phyloP scores from a whole-genome alignment of 2,113 vertebrate species.

The human (Homo sapiens) region GRCh38 chr20:15021501-15022000 shows the following conservation, averaged over 20 bases:
- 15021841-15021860: not conserved
- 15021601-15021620: too few species aligned
- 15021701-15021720: not conserved
- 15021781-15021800: not conserved
- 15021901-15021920: not conserved
- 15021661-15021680: not conserved
- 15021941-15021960: not conserved
- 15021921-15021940: too few species aligned
- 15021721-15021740: not conserved
- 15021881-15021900: not conserved
- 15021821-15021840: not conserved
- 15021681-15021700: not conserved
- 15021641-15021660: too few species aligned
- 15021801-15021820: not conserved
- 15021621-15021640: too few species aligned
- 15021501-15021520: too few species aligned
- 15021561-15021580: too few species aligned
- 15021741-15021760: not conserved
- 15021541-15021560: too few species aligned
- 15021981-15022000: not conserved
- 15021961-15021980: not conserved
- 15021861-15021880: not conserved
- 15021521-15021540: fast-evolving
- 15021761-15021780: not conserved
- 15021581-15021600: too few species aligned